Conservation (phyloP, 2,888 invertebrate species). For the Oligia strigilis region DNA sequence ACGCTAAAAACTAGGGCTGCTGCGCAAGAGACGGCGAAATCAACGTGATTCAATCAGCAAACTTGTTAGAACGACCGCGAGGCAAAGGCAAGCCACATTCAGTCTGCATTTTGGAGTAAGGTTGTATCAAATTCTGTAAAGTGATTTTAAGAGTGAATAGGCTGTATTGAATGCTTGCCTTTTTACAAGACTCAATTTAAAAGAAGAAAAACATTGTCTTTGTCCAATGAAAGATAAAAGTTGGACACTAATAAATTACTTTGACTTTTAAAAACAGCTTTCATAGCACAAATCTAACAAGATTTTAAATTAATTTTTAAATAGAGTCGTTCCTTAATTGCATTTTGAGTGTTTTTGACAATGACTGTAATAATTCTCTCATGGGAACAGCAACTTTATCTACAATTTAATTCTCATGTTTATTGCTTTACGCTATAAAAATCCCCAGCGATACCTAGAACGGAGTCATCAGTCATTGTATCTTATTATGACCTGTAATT, state of each 20-base stretch:
- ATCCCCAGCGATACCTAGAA: constrained; percentile 19
- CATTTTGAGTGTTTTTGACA: neutral
- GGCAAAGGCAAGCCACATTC: constrained; percentile 55
- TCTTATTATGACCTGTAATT: constrained; percentile 38
- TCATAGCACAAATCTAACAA: too few relatives aligned
- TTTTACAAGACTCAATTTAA: neutral
- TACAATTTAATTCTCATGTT: neutral
- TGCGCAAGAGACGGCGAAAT: constrained; percentile 20
- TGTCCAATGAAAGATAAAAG: neutral
- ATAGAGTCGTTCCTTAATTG: neutral
- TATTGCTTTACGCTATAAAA: constrained; percentile 13
- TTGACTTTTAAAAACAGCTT: neutral
- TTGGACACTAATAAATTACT: neutral
- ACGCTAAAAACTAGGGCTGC: constrained; percentile 41
- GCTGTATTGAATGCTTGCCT: neutral
- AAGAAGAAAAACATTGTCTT: neutral
- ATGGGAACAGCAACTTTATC: neutral
- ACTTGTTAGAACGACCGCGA: constrained; percentile 45
- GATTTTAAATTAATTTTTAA: neutral
- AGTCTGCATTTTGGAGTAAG: constrained; percentile 33
- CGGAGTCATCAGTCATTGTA: constrained; percentile 30
- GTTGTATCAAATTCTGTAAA: constrained; percentile 10
- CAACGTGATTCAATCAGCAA: constrained; percentile 33
- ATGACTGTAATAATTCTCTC: neutral
- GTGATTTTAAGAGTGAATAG: constrained; percentile 1